phyloP scores from a whole-genome alignment of 2,113 vertebrate species.

The Aspiorhynchus laticeps region DNA sequence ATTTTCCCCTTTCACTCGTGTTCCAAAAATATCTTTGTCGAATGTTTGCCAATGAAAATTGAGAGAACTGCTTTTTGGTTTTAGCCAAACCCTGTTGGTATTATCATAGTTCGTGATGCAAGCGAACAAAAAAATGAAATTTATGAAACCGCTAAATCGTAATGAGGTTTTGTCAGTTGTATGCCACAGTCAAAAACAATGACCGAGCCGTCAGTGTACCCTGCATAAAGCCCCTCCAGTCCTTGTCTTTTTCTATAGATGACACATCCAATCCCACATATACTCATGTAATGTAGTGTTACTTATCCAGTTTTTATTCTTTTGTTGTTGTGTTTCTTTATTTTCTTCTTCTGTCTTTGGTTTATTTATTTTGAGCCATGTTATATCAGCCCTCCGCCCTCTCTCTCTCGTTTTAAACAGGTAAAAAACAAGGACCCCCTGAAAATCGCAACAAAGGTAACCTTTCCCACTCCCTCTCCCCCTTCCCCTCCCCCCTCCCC shows the following conservation, averaged over 20 bases:
- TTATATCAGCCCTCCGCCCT: slow-evolving; percentile 84
- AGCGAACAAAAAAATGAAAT: neutral
- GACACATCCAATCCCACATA: slow-evolving; percentile 69
- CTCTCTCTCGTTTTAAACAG: slow-evolving; percentile 95
- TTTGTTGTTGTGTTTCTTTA: slow-evolving; percentile 65
- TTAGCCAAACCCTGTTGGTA: neutral
- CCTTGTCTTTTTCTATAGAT: slow-evolving; percentile 70
- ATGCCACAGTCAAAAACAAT: slow-evolving; percentile 40
- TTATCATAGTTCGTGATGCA: neutral
- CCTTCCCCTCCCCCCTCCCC: slow-evolving; percentile 63
- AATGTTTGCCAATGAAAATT: neutral
- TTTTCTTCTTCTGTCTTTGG: slow-evolving; percentile 73
- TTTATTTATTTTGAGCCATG: slow-evolving; percentile 79
- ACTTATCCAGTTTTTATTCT: slow-evolving; percentile 64
- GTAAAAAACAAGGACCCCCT: slow-evolving; percentile 99
- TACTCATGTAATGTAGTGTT: slow-evolving; percentile 67
- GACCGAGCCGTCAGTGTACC: neutral
- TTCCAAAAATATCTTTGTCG: neutral
- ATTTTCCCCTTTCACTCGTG: neutral
- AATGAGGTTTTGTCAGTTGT: neutral
- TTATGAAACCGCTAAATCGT: neutral
- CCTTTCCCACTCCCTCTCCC: slow-evolving; percentile 76
- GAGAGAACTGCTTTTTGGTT: neutral
- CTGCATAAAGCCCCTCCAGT: slow-evolving; percentile 17
- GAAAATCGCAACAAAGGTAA: slow-evolving; percentile 99